Evolutionary conservation across 2,888 invertebrate genomes (phyloP), one percentile per base, ranked within the genome.

Genomic region (Phortica okadai): DNA sequence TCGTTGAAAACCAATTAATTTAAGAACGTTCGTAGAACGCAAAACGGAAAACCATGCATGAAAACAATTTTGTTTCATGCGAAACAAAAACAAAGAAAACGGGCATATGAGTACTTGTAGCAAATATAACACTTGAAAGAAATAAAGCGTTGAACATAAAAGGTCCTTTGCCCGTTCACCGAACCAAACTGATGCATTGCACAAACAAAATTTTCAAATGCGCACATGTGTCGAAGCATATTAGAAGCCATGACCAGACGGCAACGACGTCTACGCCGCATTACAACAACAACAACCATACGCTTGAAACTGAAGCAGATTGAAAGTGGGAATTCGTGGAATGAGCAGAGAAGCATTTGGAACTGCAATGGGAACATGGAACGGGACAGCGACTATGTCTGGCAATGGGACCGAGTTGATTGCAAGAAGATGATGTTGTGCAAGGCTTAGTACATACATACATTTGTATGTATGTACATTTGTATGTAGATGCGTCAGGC

Each of bases 351-450:
- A 25, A 62, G 8, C 62, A 33, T 33, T 33, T 33, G 50, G 21
- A 10, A 14, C 21, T 16, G 69, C 44, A 69, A 21, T 69, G 69
- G 69, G 45, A 69, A 33, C 33, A 50, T 50, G 50, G 50, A 50
- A 50, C 50, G 8, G 50, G 8, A 33, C 66, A 66, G 4, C 33
- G 33, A 5, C 33, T 33, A 33, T 1, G 33, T 1, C 33, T 33
- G 33, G 3, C 33, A 33, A 33, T 1, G 33, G 50, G 50, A 14
- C 50, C 50, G 50, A 6, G 67, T 41, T 69, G 69, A 69, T 45
- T 69, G 69, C 69, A 10, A 45, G n/a, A 45, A 41, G 69, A 69
- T 69, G 69, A 50, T 50, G 50, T 50, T 50, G 50, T 33, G 33
- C 33, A 33, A 33, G 33, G 33, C 33, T 33, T 33, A 33, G 33